Evolutionary conservation across 2,113 vertebrate genomes (phyloP).

Genomic region (Probosciger aterrimus): DNA sequence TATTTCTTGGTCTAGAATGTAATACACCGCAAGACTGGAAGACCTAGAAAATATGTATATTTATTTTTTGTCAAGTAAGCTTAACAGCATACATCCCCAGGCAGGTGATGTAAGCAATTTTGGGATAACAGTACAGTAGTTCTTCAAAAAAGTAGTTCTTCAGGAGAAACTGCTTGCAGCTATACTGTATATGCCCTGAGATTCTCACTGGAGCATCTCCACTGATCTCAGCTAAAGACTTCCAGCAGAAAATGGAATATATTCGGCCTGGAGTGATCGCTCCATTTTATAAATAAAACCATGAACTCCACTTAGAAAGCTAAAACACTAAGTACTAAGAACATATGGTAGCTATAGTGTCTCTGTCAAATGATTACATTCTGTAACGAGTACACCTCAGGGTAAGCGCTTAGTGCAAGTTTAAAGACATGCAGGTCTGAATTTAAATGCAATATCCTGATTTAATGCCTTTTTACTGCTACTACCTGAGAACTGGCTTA

Average conservation of each 20-base stretch:
- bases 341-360: background rate
- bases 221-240: background rate
- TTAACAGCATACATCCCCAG: background rate
- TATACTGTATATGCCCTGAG: background rate
- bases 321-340: background rate
- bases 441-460: background rate
- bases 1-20: background rate
- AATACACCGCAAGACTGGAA: background rate
- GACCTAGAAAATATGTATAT: background rate
- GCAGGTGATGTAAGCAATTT: background rate
- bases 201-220: background rate
- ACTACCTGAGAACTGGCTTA: background rate
- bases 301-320: background rate
- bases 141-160: background rate
- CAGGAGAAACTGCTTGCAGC: background rate
- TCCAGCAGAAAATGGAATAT: background rate
- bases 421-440: background rate
- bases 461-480: background rate
- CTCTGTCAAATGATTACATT: background rate
- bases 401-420: background rate
- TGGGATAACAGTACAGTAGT: background rate
- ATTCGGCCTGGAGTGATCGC: background rate
- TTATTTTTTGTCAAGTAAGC: background rate
- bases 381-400: background rate
- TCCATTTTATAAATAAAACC: background rate